A percentile compares a stretch with the other conserved stretches of the same genome.
These are phyloP conservation scores for Lepisosteus osseus DNA, from an alignment of 2,113 vertebrate genomes.

Conservation along the genomic window DNA sequence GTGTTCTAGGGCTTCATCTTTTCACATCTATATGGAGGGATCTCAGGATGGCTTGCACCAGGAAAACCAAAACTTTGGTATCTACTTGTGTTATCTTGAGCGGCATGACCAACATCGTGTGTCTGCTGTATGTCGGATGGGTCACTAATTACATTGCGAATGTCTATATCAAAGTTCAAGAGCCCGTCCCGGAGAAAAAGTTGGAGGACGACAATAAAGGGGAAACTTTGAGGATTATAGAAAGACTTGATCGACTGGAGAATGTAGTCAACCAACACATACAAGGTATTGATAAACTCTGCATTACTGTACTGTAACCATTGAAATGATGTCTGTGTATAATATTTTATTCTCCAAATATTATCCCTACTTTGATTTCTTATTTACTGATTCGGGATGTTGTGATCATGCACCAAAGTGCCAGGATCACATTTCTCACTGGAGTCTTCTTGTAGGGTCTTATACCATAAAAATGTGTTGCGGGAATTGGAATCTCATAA, in stretches of 20 bases:
- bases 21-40: conserved; percentile 82
- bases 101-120: conserved; percentile 96
- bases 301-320: no score
- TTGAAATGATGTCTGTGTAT: no score
- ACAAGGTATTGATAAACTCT: conserved; percentile 73
- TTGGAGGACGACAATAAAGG: conserved; percentile 88
- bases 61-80: conserved; percentile 99
- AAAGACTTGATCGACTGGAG: conserved; percentile 92
- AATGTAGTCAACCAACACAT: conserved; percentile 97
- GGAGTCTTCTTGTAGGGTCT: no score
- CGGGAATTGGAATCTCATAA: no score
- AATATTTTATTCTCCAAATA: no score
- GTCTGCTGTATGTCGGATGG: conserved; percentile 96
- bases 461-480: no score
- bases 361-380: no score
- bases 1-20: conserved; percentile 51
- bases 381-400: no score
- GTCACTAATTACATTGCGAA: conserved; percentile 97
- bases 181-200: conserved; percentile 85
- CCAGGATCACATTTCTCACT: no score
- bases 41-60: conserved; percentile 94
- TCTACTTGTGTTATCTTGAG: conserved; percentile 98
- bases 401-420: no score
- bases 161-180: conserved; percentile 89
- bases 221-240: conserved; percentile 91